Base-by-base conservation (phyloP, 2,797 vertebrate genomes). In the Chelidonichthys spinosus region DNA sequence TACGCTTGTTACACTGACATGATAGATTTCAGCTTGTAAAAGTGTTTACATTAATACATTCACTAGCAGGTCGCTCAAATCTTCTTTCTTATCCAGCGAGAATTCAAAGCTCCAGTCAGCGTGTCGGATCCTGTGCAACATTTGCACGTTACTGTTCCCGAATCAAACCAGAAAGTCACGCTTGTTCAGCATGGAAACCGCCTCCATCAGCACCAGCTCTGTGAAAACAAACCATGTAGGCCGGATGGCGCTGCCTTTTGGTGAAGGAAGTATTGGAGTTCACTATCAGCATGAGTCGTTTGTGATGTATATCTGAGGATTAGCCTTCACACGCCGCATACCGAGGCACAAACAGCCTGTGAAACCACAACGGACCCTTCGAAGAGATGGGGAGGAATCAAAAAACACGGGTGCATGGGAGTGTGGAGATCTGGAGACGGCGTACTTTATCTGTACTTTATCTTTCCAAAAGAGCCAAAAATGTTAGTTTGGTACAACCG, bases 221-320 rank as follows among this genome's bases (percentile, higher is more conserved):
- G 61, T 56, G 11, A 63, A 88, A 83, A 82, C 63, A 80, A 44
- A 66, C 70, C 55, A 58, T 60, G 73, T 2, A 4, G 43, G 58
- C 42, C 17, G 56, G 69, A 81, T 74, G 79, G 52, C 11, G 3
- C 18, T 74, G 58, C 11, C 13, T n/a, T 64, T 76, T 53, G 55
- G 59, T 78, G 72, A 73, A 74, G 70, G 79, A 83, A 79, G 43
- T 67, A 83, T 68, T 54, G 42, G 44, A 82, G 43, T 68, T 72
- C 43, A 71, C 74, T 33, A 71, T 81, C 64, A 69, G 44, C 75
- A 72, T 37, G 60, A 62, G 37, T 55, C 82, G 63, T 77, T 81
- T 74, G 82, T 79, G 74, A 83, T 76, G 69, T 84, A 54, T 77
- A 74, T 83, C 74, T 73, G 46, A 36, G 61, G 73, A 85, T 87